A percentile compares a stretch with the other conserved stretches of the same genome.
phyloP scores from a whole-genome alignment of 1,140 invertebrate genomes.

The Neuroterus valhalla region DNA sequence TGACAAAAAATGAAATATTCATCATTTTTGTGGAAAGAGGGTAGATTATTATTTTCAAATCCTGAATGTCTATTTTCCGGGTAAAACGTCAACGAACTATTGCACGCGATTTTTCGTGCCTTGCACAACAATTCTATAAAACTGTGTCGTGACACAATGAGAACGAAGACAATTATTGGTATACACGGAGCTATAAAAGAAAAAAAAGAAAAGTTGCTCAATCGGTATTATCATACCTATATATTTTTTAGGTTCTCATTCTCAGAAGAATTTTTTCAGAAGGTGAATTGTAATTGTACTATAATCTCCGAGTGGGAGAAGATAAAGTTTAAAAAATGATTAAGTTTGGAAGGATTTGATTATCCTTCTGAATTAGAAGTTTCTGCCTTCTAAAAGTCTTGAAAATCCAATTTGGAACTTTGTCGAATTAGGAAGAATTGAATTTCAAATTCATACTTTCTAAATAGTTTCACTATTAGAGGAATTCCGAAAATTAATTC shows the following conservation, averaged over 20 bases:
- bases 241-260: too few relatives aligned
- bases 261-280: neutral
- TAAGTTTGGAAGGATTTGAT: too few relatives aligned
- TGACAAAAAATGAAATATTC: too few relatives aligned
- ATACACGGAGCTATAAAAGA: neutral
- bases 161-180: neutral
- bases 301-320: too few relatives aligned
- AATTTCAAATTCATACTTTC: too few relatives aligned
- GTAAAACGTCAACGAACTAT: slow-evolving; percentile 36
- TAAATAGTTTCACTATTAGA: too few relatives aligned
- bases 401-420: too few relatives aligned
- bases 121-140: neutral
- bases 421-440: too few relatives aligned
- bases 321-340: too few relatives aligned
- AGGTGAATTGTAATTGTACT: neutral
- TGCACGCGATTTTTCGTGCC: slow-evolving; percentile 49
- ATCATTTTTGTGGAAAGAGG: neutral
- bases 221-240: neutral
- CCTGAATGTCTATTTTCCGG: slow-evolving; percentile 30
- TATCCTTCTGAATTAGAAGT: too few relatives aligned
- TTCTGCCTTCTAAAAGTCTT: too few relatives aligned
- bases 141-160: neutral
- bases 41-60: neutral
- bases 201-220: neutral
- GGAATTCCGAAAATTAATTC: too few relatives aligned